These are phyloP conservation scores for Linurgus olivaceus DNA, from an alignment of 2,797 vertebrate genomes.

Conservation along the genomic window DNA sequence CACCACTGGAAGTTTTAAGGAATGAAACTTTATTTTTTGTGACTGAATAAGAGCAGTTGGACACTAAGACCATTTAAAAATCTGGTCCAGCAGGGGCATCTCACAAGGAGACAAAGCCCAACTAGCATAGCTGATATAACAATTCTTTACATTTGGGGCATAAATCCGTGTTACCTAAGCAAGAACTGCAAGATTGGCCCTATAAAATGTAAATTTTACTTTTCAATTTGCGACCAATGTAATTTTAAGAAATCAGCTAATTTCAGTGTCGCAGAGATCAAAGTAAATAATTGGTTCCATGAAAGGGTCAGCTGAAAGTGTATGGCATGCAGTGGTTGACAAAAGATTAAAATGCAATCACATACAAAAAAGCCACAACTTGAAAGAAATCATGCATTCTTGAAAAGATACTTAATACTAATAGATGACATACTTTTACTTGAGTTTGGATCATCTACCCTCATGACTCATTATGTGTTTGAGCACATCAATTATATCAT, in stretches of 20 bases:
- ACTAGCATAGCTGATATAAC: background rate
- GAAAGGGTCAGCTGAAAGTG: conserved; percentile 14
- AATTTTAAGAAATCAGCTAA: conserved; percentile 10
- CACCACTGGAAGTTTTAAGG: background rate
- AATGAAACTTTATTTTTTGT: background rate
- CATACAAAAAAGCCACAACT: conserved; percentile 15
- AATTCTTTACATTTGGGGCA: background rate
- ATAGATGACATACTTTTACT: conserved; percentile 54
- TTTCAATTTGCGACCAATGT: background rate
- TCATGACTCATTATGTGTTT: conserved; percentile 54
- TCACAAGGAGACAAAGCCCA: background rate
- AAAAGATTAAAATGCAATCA: conserved; percentile 51
- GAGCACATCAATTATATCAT: conserved; percentile 62
- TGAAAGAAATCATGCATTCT: conserved; percentile 32
- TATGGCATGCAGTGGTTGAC: background rate
- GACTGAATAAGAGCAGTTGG: background rate
- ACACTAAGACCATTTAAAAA: background rate
- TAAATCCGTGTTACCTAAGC: background rate
- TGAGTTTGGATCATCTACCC: conserved; percentile 51
- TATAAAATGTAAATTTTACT: background rate
- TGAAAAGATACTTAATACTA: conserved; percentile 56
- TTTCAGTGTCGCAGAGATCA: background rate
- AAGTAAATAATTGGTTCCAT: background rate
- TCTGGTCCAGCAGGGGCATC: background rate
- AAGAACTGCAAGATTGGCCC: background rate